Percentiles rank a stretch among this genome's conserved stretches.
Conservation (phyloP, 1,140 invertebrate genomes). For the Planococcus citri region DNA sequence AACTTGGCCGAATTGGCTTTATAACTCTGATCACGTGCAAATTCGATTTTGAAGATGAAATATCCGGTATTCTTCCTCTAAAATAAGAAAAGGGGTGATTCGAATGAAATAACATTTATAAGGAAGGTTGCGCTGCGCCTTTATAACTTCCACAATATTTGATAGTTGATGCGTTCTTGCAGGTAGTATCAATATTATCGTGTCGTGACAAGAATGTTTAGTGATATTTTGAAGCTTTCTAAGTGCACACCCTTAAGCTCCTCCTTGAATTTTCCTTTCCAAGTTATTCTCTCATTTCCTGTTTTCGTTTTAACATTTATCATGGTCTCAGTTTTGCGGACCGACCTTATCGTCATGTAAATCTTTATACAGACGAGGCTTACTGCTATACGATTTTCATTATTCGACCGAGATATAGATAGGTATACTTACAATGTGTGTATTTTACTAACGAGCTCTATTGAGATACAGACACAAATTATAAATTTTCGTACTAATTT, state of each 20-base stretch:
- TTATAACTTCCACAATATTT: conserved; percentile 9
- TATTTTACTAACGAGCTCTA: not conserved
- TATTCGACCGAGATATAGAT: not conserved
- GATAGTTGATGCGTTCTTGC: conserved; percentile 12
- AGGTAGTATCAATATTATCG: conserved; percentile 15
- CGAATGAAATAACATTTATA: conserved; percentile 11
- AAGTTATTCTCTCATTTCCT: not conserved
- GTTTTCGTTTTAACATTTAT: conserved; percentile 8
- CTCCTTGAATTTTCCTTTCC: not conserved
- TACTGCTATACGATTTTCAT: not conserved
- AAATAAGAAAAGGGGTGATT: conserved; percentile 11
- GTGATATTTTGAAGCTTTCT: conserved; percentile 9
- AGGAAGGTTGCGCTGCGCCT: not conserved
- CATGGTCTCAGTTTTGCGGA: not conserved
- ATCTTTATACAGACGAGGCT: not conserved
- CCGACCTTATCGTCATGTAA: not conserved
- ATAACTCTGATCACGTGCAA: conserved; percentile 19
- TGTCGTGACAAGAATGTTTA: conserved; percentile 20
- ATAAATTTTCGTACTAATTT: no score
- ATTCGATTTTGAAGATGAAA: conserved; percentile 20
- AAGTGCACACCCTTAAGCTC: conserved; percentile 5
- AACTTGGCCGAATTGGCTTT: conserved; percentile 14
- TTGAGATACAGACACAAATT: no score
- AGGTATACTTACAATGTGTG: no score
- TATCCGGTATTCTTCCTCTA: conserved; percentile 5